Base-by-base conservation (phyloP, 2,888 invertebrate genomes). In the Nipponacmea schrenckii region DNA sequence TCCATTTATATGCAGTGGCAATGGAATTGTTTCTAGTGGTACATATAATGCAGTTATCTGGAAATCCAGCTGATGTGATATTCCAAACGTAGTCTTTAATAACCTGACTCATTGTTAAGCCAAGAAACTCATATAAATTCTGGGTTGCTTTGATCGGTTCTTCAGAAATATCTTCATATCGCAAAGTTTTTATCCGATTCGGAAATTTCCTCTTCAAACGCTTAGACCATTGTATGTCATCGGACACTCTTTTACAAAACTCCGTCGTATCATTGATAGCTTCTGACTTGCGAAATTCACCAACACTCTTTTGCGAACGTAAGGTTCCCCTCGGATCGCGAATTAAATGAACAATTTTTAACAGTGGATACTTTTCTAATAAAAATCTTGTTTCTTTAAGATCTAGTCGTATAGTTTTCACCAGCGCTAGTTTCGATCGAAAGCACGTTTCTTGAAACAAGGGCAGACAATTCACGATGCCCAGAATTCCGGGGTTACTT, bases 131-230 rank as follows among this genome's bases (percentile, higher is more conserved):
- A 14, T 71, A 75, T 31, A 75, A 8, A 14, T 68, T 63, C 15
- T 67, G 24, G 7, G 71, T 56, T 24, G 62, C 64, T 8, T 26
- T 63, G 1, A 71, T 27, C 20, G 75, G 75, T 14, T 50, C 44
- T 7, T 68, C 68, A 1, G 67, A 65, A n/a, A 75, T 46, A 62
- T 75, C 75, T 50, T 75, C 75, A 66, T 75, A 75, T 17, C 75
- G 71, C 14, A 73, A 64, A 3, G 62, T 73, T 26, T 71, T 31
- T 17, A 75, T 69, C 4, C 71, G 24, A 15, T 67, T 64, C 3
- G 73, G 70, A 31, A 67, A 71, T 24, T 12, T 26, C 4, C 44
- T 39, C 0, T 24, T 62, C 5, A 73, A n/a, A 12, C 4, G 3
- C 14, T 69, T 45, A 0, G 69, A 67, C 17, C 27, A 14, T 15